Base-by-base conservation (phyloP, 2,113 vertebrate genomes). In the Laticauda colubrina region DNA sequence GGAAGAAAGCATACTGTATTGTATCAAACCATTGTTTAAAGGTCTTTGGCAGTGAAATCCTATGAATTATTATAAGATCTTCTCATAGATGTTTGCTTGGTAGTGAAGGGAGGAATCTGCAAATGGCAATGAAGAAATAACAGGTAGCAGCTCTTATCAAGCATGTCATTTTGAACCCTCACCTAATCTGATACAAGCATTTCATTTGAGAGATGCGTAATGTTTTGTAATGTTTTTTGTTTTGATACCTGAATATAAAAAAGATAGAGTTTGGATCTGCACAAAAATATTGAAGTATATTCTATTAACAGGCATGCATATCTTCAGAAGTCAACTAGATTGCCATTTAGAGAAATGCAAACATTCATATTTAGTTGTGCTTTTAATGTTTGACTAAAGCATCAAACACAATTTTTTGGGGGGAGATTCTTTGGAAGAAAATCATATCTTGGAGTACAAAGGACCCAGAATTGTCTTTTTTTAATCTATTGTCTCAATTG, bases 1-100 rank as follows among this genome's bases (percentile, higher is more conserved):
- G n/a, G 88, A 89, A 93, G 93, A 96, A 14, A 90, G n/a, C 51
- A 81, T 93, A 92, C 90, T 81, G 29, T 81, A 89, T 92, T 94
- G 21, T 81, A 81, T 23, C 75, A 81, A 43, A 43, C 20, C 75
- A 81, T 81, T 81, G 20, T 81, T 81, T 81, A 81, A 81, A 81
- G 34, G 34, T 43, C 75, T 81, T 81, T 21, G 34, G 75, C 34
- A 81, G 18, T 81, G 18, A 81, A 81, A 81, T 81, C 18, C 75
- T 43, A 81, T 81, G 75, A 81, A 81, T 81, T 81, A 81, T 81
- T 91, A 20, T 69, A 69, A 45, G 48, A 51, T 11, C 15, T 53
- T 69, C 1, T 48, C 15, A 18, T 21, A 45, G 59, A 90, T 64
- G 59, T 45, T n/a, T 75, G 39, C 45, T 34, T 69, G 59, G 21